Conservation (phyloP, 2,113 vertebrate species). For the Zapornia atra region DNA sequence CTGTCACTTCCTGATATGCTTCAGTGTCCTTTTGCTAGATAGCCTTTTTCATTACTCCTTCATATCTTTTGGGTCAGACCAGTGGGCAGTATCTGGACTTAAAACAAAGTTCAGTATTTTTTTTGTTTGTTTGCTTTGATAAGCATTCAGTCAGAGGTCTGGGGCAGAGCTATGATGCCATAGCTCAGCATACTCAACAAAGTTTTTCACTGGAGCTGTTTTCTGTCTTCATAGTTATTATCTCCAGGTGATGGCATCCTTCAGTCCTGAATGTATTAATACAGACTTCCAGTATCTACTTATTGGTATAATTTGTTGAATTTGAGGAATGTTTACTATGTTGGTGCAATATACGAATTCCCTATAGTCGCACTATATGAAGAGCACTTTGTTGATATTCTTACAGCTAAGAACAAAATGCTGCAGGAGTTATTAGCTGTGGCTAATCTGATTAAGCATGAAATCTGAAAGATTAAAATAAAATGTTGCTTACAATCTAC, state of each 20-base stretch:
- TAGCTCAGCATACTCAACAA: background rate
- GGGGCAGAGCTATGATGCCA: background rate
- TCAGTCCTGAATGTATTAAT: background rate
- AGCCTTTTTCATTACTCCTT: background rate
- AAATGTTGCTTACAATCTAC: background rate
- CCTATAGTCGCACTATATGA: fast-evolving
- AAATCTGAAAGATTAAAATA: slow-evolving; percentile 11
- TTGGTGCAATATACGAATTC: background rate
- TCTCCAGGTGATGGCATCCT: background rate
- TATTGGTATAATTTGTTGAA: background rate
- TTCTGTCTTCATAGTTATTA: background rate
- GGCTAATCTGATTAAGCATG: background rate
- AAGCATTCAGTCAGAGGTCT: background rate
- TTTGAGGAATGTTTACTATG: background rate
- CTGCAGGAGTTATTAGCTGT: background rate
- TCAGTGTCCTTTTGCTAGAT: background rate
- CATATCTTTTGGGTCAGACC: background rate
- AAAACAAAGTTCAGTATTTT: background rate
- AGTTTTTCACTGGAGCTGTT: background rate
- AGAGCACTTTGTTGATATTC: background rate
- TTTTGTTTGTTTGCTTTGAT: background rate
- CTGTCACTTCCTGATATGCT: background rate
- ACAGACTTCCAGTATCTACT: background rate
- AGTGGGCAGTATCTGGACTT: background rate
- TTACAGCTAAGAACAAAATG: background rate